Base-by-base conservation (phyloP, 2,113 vertebrate genomes). In the Ifrita kowaldi region DNA sequence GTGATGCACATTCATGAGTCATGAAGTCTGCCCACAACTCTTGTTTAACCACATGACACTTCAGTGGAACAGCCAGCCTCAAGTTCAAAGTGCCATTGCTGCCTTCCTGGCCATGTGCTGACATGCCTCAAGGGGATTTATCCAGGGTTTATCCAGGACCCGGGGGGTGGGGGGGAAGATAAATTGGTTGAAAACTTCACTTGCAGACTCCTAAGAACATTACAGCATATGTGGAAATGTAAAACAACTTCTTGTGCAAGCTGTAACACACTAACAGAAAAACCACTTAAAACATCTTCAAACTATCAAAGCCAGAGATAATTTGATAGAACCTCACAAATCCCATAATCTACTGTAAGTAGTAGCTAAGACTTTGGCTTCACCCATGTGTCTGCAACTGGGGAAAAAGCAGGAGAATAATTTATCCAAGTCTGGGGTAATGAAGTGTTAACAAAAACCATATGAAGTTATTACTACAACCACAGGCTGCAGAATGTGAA, bases 371-470 rank as follows among this genome's bases (percentile, higher is more conserved):
- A 90, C 88, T 95, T 97, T 97, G 96, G 92, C 92, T 97, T 97
- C 96, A 97, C 89, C 96, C 96, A 47, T 78, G 85, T 89, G 96
- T 97, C 96, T 98, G 97, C 96, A 97, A 94, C 92, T 97, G 96
- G 92, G 94, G 97, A 97, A 97, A 97, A 97, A 97, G 91, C 97
- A 92, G 93, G 95, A 96, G 95, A 92, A 96, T 98, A 97, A 98
- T 98, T 98, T 98, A 98, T 98, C 97, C 97, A 97, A 98, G 96
- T 97, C 96, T 96, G 94, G 97, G 97, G 97, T 98, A 98, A 98
- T 98, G 98, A 98, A 98, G 98, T 98, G 98, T 98, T 98, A 98
- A 98, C 98, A 96, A 96, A 98, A 98, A 98, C 97, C 98, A 98
- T 98, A 98, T 98, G 98, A 98, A 98, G 95, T 98, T 98, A 98